Conservation (phyloP, 2,797 vertebrate species). For the Microctenopoma steveboyesi region DNA sequence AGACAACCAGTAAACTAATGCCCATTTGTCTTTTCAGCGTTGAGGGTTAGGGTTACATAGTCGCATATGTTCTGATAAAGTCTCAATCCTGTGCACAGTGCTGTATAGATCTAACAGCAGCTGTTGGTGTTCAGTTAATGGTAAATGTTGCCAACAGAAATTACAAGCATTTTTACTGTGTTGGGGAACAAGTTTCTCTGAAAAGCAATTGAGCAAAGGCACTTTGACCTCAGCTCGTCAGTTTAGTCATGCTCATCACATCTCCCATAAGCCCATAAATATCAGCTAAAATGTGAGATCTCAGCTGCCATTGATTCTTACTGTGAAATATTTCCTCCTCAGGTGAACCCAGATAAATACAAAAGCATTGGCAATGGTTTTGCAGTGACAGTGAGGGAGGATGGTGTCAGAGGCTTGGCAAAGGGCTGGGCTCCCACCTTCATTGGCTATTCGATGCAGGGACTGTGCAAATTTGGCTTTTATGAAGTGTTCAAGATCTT, state of each 20-base stretch:
- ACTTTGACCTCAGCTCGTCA: background rate
- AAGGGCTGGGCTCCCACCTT: constrained; percentile 98
- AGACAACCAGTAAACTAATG: no score
- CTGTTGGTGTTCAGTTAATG: no score
- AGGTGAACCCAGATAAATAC: constrained; percentile 95
- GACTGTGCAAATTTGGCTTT: constrained; percentile 98
- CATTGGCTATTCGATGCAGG: constrained; percentile 97
- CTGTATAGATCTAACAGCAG: no score
- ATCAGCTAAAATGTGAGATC: background rate
- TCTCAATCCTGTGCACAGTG: no score
- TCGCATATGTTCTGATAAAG: no score
- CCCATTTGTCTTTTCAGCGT: no score
- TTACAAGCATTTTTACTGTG: no score
- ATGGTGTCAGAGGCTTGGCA: constrained; percentile 91
- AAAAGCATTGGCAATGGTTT: constrained; percentile 96
- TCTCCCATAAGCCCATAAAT: background rate
- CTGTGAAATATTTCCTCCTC: constrained; percentile 20
- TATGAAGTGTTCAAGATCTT: constrained; percentile 97
- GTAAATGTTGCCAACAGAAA: no score
- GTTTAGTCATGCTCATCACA: background rate
- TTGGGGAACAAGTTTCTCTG: background rate
- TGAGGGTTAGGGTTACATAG: no score
- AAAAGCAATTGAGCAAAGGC: background rate
- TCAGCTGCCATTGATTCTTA: constrained; percentile 8
- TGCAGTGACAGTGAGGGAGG: constrained; percentile 90